phyloP scores from a whole-genome alignment of 2,113 vertebrate species.

The Zosterops hypoxanthus region DNA sequence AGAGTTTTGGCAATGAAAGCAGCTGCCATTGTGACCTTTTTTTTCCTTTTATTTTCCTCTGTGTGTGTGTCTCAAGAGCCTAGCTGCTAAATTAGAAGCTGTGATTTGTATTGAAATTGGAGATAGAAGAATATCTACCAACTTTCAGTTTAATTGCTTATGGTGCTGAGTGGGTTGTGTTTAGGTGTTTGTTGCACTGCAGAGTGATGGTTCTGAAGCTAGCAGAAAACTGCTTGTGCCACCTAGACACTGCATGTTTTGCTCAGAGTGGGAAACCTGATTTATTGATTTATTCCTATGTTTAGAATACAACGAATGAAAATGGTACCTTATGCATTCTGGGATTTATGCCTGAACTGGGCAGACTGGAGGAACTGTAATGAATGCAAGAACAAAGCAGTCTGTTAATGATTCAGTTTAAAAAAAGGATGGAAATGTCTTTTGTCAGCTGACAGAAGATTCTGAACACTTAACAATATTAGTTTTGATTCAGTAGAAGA shows the following conservation, averaged over 20 bases:
- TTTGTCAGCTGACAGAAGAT: neutral
- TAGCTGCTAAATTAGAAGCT: neutral
- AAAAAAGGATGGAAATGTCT: neutral
- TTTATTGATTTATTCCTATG: neutral
- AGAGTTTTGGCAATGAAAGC: neutral
- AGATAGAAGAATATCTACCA: neutral
- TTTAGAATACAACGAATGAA: neutral
- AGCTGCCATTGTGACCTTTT: neutral
- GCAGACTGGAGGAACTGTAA: neutral
- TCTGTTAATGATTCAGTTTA: neutral
- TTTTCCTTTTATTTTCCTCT: neutral
- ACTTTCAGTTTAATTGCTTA: neutral
- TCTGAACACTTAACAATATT: neutral
- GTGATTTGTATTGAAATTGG: neutral
- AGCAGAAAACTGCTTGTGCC: neutral
- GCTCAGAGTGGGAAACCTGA: neutral
- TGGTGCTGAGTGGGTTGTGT: neutral
- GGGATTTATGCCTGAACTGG: neutral
- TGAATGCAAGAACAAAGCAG: neutral
- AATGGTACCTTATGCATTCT: neutral
- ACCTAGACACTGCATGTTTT: neutral
- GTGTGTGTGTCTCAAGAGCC: neutral
- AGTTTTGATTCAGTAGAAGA: neutral
- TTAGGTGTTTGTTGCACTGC: neutral
- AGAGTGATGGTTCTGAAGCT: neutral